A percentile compares a stretch with the other conserved stretches of the same genome.
phyloP scores from a whole-genome alignment of 2,113 vertebrate genomes.

The Tragelaphus buxtoni region DNA sequence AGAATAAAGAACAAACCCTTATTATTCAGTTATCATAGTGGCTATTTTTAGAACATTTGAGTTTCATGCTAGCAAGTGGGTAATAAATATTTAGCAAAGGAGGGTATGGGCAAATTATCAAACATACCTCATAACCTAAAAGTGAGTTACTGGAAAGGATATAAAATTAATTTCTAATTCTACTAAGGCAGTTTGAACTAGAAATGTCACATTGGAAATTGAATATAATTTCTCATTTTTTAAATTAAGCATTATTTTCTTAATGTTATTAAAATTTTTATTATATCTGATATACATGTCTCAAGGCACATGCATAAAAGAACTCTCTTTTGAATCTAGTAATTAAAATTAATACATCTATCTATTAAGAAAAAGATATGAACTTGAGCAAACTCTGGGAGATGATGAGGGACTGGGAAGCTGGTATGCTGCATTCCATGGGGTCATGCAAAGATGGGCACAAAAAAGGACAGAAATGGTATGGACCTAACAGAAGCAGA shows the following conservation, averaged over 20 bases:
- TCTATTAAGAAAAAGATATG: neutral
- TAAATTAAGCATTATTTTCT: neutral
- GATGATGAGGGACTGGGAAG: neutral
- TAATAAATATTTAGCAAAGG: neutral
- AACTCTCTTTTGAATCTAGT: neutral
- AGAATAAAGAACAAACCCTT: fast-evolving
- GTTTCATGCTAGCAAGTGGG: neutral
- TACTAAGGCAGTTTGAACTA: neutral
- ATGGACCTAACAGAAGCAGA: neutral
- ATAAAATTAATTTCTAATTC: neutral
- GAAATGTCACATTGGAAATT: neutral
- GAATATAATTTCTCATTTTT: neutral
- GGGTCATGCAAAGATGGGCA: neutral
- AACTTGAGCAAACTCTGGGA: neutral
- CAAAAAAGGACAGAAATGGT: neutral
- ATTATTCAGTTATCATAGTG: neutral
- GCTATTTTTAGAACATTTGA: neutral
- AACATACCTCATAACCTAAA: neutral
- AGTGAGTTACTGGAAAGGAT: neutral
- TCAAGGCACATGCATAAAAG: neutral
- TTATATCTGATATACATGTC: neutral
- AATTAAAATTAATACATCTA: neutral
- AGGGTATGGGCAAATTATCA: neutral
- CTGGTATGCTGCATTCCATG: neutral
- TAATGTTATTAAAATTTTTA: neutral